phyloP scores from a whole-genome alignment of 2,888 invertebrate species.

The Uropetala carovei region DNA sequence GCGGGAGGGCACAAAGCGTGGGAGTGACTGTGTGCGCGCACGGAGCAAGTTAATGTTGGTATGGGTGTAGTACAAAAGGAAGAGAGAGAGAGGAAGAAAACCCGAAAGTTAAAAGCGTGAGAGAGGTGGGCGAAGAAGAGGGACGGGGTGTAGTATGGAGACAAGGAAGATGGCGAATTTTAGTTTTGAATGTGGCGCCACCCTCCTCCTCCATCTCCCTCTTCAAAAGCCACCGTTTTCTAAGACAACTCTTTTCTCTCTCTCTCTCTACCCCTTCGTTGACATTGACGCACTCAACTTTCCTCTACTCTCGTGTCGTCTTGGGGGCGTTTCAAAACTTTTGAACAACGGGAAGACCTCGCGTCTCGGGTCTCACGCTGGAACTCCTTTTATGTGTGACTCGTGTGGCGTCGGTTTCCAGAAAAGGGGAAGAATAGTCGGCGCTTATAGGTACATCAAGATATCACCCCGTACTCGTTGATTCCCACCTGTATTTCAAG shows the following conservation, averaged over 20 bases:
- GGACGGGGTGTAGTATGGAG: not conserved
- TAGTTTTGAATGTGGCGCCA: conserved; percentile 41
- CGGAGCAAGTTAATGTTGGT: not conserved
- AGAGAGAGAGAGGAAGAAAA: not conserved
- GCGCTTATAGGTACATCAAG: not conserved
- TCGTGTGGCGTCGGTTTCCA: too few species aligned
- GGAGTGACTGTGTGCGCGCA: conserved; percentile 31
- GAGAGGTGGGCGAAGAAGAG: not conserved
- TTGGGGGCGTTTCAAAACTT: conserved; percentile 37
- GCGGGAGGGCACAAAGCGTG: conserved; percentile 50
- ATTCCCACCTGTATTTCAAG: not conserved
- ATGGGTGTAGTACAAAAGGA: conserved; percentile 43
- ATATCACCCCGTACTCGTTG: not conserved
- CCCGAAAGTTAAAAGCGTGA: not conserved
- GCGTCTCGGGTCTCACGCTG: conserved; percentile 4
- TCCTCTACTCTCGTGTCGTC: conserved; percentile 48
- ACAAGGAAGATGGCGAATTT: conserved; percentile 38
- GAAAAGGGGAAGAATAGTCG: too few species aligned
- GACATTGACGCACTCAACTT: conserved; percentile 36
- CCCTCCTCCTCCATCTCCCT: not conserved
- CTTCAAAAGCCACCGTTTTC: conserved; percentile 41
- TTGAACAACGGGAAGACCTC: conserved; percentile 35
- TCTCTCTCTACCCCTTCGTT: not conserved
- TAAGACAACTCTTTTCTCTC: conserved; percentile 40
- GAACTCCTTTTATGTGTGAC: not conserved